Evolutionary conservation across 2,797 vertebrate species (phyloP).

Genomic region (Melanotaenia parkinsoni): DNA sequence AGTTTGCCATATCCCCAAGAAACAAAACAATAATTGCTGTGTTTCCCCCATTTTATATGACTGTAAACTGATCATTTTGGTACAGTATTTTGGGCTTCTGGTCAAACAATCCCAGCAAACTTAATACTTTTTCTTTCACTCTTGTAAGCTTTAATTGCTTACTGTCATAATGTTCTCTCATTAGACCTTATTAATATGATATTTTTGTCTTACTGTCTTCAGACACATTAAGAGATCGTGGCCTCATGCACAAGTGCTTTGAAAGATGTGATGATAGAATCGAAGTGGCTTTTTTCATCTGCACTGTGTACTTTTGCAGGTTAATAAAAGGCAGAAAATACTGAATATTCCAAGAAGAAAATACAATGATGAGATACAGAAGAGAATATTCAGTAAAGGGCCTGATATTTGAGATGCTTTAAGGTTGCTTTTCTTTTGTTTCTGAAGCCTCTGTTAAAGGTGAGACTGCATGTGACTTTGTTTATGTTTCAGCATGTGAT

Average conservation of each 20-base stretch:
- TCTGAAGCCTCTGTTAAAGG: constrained; percentile 8
- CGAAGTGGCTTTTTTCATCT: background rate
- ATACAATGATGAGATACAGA: background rate
- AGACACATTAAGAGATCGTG: background rate
- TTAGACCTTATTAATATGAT: background rate
- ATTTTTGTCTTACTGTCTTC: background rate
- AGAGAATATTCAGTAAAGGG: background rate
- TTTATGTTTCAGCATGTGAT: constrained; percentile 5
- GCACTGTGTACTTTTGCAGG: background rate
- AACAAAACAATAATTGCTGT: background rate
- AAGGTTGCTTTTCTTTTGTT: constrained; percentile 8
- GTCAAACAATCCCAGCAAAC: background rate
- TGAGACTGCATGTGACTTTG: background rate
- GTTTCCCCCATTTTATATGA: background rate
- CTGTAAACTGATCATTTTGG: background rate
- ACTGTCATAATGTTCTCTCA: background rate
- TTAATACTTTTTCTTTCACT: background rate
- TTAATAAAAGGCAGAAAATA: background rate
- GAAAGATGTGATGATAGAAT: constrained; percentile 3
- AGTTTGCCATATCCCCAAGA: background rate
- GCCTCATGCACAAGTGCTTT: background rate
- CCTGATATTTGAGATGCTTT: background rate
- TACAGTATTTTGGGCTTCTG: background rate
- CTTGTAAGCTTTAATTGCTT: background rate
- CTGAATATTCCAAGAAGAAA: background rate